These are phyloP conservation scores for Pristionchus pacificus DNA, from an alignment of 1,140 invertebrate genomes.

Conservation along the genomic window DNA sequence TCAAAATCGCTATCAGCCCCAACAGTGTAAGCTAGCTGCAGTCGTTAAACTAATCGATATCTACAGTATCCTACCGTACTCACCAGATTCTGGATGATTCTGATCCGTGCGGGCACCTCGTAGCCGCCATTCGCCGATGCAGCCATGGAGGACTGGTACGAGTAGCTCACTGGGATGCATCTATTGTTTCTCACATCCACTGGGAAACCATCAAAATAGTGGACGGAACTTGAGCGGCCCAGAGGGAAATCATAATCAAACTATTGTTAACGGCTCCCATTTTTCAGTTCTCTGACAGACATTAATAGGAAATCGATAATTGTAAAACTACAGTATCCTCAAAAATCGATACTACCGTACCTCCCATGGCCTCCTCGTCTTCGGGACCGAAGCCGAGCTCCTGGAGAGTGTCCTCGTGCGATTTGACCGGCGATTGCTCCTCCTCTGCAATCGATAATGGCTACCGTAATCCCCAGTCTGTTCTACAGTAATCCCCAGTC, in stretches of 20 bases:
- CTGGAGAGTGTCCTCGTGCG: slow-evolving; percentile 1
- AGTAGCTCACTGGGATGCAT: slow-evolving; percentile 67
- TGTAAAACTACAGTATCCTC: too few species aligned
- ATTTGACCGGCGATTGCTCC: neutral
- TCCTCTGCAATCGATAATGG: neutral
- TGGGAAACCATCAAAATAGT: too few species aligned
- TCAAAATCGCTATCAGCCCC: neutral
- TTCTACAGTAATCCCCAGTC: neutral
- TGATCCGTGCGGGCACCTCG: slow-evolving; percentile 84
- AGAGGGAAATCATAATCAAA: too few species aligned
- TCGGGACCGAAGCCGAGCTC: slow-evolving; percentile 30
- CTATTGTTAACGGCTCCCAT: too few species aligned
- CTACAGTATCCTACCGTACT: slow-evolving; percentile 1
- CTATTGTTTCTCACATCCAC: slow-evolving; percentile 66
- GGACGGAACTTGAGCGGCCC: too few species aligned
- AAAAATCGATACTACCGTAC: neutral
- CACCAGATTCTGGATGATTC: slow-evolving; percentile 81
- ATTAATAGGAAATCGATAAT: too few species aligned
- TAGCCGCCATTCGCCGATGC: slow-evolving; percentile 65
- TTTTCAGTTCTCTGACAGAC: too few species aligned
- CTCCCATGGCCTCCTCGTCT: slow-evolving; percentile 31
- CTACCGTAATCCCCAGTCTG: neutral
- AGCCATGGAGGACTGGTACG: neutral
- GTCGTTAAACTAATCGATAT: neutral
- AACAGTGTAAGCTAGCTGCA: neutral